Evolutionary conservation across 2,888 invertebrate species (phyloP).

Genomic region (Heterodera filipjevi): DNA sequence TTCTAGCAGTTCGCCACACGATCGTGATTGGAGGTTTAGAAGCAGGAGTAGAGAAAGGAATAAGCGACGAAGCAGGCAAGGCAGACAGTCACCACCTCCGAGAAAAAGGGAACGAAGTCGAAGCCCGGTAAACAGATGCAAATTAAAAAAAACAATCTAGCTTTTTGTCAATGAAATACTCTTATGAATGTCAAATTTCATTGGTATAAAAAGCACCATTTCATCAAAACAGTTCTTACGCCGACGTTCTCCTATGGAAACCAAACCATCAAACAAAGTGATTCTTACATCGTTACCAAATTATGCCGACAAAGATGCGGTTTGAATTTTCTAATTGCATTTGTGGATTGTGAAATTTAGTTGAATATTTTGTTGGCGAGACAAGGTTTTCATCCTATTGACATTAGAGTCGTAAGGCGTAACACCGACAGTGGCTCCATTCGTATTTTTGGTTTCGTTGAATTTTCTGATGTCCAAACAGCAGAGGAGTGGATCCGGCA

Average conservation of each 20-base stretch:
- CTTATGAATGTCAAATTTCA: too few species aligned
- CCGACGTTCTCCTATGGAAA: conserved; percentile 28
- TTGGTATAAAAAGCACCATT: too few species aligned
- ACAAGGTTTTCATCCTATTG: conserved; percentile 45
- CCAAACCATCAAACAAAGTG: conserved; percentile 35
- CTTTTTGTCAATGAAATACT: too few species aligned
- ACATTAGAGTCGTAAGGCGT: conserved; percentile 44
- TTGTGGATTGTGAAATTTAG: conserved; percentile 13
- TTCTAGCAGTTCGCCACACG: conserved; percentile 77
- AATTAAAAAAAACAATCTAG: too few species aligned
- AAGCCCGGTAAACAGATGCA: conserved; percentile 27
- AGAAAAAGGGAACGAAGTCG: conserved; percentile 24
- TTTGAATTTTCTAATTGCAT: conserved; percentile 13
- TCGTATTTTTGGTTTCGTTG: conserved; percentile 88
- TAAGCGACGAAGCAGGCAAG: neutral
- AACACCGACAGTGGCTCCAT: conserved; percentile 75
- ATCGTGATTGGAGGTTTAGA: conserved; percentile 21
- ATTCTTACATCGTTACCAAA: conserved; percentile 39
- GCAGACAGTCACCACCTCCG: conserved; percentile 1
- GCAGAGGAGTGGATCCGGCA: conserved; percentile 88
- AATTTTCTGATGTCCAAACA: conserved; percentile 85
- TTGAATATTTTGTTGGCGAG: conserved; percentile 43
- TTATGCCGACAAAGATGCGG: conserved; percentile 40
- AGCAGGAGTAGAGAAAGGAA: conserved; percentile 24
- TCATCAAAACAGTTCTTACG: conserved; percentile 15